These are phyloP conservation scores for Standfussiana lucernea DNA, from an alignment of 2,888 invertebrate genomes.

Conservation along the genomic window DNA sequence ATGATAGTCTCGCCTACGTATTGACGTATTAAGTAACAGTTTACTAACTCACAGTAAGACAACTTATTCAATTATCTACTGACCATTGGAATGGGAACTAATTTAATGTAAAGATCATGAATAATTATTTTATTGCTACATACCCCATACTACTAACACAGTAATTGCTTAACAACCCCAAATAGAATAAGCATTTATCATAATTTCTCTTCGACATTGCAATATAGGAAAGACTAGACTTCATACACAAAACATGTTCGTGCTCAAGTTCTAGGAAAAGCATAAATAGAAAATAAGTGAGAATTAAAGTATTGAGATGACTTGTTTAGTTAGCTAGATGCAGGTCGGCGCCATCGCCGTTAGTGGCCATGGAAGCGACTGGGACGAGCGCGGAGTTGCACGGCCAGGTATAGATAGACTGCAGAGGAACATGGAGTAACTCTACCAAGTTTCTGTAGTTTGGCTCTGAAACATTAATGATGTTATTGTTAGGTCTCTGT, in stretches of 20 bases:
- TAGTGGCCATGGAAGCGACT: constrained; percentile 72
- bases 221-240: constrained; percentile 69
- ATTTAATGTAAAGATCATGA: constrained; percentile 24
- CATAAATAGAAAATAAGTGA: constrained; percentile 62
- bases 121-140: constrained; percentile 25
- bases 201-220: constrained; percentile 67
- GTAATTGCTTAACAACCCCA: constrained; percentile 30
- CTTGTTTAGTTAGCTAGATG: constrained; percentile 72
- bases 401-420: constrained; percentile 94
- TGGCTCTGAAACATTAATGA: constrained; percentile 92
- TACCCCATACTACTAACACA: constrained; percentile 26
- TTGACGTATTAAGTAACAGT: constrained; percentile 18
- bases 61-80: constrained; percentile 31
- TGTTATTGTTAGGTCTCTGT: neutral
- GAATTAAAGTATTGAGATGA: constrained; percentile 53
- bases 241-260: constrained; percentile 62
- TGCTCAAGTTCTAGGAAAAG: constrained; percentile 62
- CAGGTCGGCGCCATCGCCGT: constrained; percentile 80
- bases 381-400: constrained; percentile 69
- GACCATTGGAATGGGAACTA: constrained; percentile 21
- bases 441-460: constrained; percentile 96
- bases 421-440: constrained; percentile 96
- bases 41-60: constrained; percentile 20
- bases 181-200: constrained; percentile 55
- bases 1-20: constrained; percentile 55